Base-by-base conservation (phyloP, 2,113 vertebrate genomes). In the Pipra filicauda region DNA sequence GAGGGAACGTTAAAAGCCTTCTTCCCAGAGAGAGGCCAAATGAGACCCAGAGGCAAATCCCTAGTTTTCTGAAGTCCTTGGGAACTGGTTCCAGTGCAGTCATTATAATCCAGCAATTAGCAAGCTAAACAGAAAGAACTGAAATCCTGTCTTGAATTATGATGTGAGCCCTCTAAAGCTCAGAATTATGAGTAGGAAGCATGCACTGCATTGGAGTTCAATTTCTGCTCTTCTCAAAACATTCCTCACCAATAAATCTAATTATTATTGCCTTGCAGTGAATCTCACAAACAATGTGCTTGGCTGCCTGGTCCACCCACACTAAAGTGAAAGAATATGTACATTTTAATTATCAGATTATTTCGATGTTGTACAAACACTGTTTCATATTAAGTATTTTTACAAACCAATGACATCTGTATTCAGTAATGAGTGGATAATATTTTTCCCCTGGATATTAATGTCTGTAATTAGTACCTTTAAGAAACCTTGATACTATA, bases 341-440 rank as follows among this genome's bases (percentile, higher is more conserved):
- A 89, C 80, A 43, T 94, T 97, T 96, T 96, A 95, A 96, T 97
- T 94, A 96, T 74, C 80, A 91, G 61, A 95, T 95, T 94, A 96
- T 89, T 96, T 96, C 88, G 85, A 0, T 59, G 13, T 84, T 95
- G 69, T 71, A 90, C 51, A 96, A 93, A 93, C 18, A 51, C 52
- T 73, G 51, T 87, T 91, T 89, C 43, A 33, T 87, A 85, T 66
- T 83, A 76, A 91, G 87, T 93, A 73, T 96, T 96, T 82, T 93
- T 96, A 61, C 70, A 66, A 70, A 58, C 35, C 75, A 89, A 1
- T 83, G 83, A 35, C 79, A 69, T 86, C n/a, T 85, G 14, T 69
- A 79, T 88, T 93, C 58, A 79, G 3, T 82, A 69, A 64, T n/a
- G 21, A 78, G 18, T 39, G 30, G 51, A 59, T 66, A 17, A 73